These are phyloP conservation scores for Deladenus siricidicola DNA, from an alignment of 2,888 invertebrate species.

Conservation along the genomic window DNA sequence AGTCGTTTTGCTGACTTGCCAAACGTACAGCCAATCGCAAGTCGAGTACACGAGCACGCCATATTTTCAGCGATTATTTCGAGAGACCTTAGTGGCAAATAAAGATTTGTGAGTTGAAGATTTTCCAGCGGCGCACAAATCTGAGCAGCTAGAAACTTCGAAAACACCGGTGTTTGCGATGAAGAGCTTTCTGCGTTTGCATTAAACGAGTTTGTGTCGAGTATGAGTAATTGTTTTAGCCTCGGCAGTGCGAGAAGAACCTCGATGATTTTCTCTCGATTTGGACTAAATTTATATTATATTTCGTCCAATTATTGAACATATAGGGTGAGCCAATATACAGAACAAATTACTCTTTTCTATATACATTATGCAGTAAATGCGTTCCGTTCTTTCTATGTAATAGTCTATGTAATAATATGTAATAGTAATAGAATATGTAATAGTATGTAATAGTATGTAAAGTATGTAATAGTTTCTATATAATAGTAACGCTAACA, in stretches of 20 bases:
- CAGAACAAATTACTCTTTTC: too few relatives aligned
- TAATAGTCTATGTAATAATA: too few relatives aligned
- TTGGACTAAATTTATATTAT: background rate
- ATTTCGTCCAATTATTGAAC: too few relatives aligned
- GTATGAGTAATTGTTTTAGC: constrained; percentile 10
- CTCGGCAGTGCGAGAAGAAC: constrained; percentile 6
- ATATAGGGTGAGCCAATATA: background rate
- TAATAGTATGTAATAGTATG: too few relatives aligned
- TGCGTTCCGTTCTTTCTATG: too few relatives aligned
- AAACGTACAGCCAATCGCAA: constrained; percentile 32
- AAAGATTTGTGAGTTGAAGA: constrained; percentile 25
- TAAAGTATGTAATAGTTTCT: too few relatives aligned
- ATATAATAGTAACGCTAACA: too few relatives aligned
- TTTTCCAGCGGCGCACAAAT: constrained; percentile 17
- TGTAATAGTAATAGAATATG: too few relatives aligned
- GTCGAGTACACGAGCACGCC: constrained; percentile 13
- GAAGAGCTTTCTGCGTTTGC: constrained; percentile 1
- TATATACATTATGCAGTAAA: too few relatives aligned
- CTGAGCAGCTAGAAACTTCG: constrained; percentile 4
- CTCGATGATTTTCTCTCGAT: background rate
- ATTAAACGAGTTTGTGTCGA: constrained; percentile 11
- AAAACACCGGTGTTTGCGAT: constrained; percentile 6
- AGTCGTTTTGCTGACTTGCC: constrained; percentile 26
- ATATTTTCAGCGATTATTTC: constrained; percentile 17
- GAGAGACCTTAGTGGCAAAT: constrained; percentile 25